These are phyloP conservation scores for Diaphora mendica DNA, from an alignment of 2,888 invertebrate genomes.

Conservation along the genomic window DNA sequence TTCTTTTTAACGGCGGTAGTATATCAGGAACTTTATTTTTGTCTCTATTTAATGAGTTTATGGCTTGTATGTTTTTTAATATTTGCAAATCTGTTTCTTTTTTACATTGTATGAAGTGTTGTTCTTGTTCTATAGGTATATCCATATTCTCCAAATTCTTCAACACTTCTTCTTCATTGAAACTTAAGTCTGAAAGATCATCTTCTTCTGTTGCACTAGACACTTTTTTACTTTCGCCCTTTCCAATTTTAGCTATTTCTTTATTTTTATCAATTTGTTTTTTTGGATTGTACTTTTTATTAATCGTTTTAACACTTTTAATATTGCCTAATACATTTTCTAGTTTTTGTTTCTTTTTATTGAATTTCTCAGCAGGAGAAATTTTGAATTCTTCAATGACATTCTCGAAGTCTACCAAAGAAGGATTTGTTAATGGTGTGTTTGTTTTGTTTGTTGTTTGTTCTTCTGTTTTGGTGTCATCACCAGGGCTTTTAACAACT, in stretches of 20 bases:
- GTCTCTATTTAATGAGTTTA: not conserved
- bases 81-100: slow-evolving; percentile 3
- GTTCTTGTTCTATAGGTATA: slow-evolving; percentile 59
- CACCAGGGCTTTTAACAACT: slow-evolving; percentile 6
- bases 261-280: not conserved
- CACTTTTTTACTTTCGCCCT: slow-evolving; percentile 16
- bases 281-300: not conserved
- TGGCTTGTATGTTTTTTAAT: not conserved
- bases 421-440: slow-evolving; percentile 24
- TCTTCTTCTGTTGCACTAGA: slow-evolving; percentile 57
- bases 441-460: slow-evolving; percentile 14
- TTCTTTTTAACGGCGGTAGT: slow-evolving; percentile 22
- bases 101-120: not conserved
- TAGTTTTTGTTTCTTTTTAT: slow-evolving; percentile 67
- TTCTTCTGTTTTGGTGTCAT: slow-evolving; percentile 5
- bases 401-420: slow-evolving; percentile 3
- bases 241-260: slow-evolving; percentile 10
- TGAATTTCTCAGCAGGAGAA: slow-evolving; percentile 52
- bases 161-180: slow-evolving; percentile 63
- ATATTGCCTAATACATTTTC: slow-evolving; percentile 66
- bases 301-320: slow-evolving; percentile 52
- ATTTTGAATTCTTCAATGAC: slow-evolving; percentile 14
- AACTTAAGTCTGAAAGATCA: slow-evolving; percentile 53
- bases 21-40: slow-evolving; percentile 15
- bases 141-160: slow-evolving; percentile 65